Conservation (phyloP, 2,888 invertebrate species). For the Criorhina ranunculi region DNA sequence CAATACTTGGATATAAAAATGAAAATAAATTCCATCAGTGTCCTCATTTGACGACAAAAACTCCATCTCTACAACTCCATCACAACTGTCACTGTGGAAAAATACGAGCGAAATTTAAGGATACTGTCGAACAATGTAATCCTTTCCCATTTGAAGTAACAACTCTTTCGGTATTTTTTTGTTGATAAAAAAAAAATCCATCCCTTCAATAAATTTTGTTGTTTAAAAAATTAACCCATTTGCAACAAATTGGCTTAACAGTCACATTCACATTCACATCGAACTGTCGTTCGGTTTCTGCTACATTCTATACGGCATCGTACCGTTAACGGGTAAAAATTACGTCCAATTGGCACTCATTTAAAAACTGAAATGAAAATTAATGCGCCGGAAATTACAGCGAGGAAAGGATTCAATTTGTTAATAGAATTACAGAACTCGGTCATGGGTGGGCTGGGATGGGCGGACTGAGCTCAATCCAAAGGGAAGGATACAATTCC, state of each 20-base stretch:
- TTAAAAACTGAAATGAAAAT: conserved; percentile 79
- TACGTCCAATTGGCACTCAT: conserved; percentile 66
- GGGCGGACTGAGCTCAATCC: conserved; percentile 4
- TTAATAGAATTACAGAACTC: conserved; percentile 64
- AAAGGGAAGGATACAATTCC: conserved; percentile 17
- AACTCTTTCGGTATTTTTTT: background rate
- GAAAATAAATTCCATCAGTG: no score
- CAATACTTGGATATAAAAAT: no score
- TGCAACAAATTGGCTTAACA: conserved; percentile 28
- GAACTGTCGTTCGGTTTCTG: background rate
- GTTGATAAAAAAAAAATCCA: background rate
- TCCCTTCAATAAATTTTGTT: conserved; percentile 12
- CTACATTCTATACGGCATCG: background rate
- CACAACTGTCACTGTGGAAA: background rate
- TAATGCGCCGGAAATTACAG: conserved; percentile 83
- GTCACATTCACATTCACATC: background rate
- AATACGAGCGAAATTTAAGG: background rate
- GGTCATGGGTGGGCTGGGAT: conserved; percentile 31
- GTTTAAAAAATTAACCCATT: conserved; percentile 35
- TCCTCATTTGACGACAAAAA: background rate
- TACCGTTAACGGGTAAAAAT: conserved; percentile 38
- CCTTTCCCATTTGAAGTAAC: conserved; percentile 3
- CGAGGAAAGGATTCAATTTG: conserved; percentile 79
- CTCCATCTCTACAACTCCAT: background rate
- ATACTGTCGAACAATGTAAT: background rate